Base-by-base conservation (phyloP, 2,888 invertebrate species). In the Trissoscelio sp. region DNA sequence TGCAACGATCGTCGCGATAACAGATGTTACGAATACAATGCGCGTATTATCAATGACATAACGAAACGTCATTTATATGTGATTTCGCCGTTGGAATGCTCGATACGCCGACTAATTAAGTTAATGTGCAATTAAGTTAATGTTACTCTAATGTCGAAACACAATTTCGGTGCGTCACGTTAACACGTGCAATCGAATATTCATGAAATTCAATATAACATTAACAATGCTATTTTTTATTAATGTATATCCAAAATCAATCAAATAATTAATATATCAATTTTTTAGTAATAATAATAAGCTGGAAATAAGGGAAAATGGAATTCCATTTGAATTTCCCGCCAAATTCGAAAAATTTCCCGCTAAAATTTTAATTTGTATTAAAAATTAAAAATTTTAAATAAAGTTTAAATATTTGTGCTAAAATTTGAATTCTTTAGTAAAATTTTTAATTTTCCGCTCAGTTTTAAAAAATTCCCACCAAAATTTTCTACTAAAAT, bases 111-210 rank as follows among this genome's bases (percentile, higher is more conserved):
- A 24, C 48, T 78, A 78, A 78, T 69, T 69, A 69, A 69, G 60
- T 70, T 78, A 78, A 78, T 70, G 64, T 64, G 57, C 70, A 70
- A 78, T 78, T 78, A 70, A 70, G 57, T 78, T 78, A 78, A 78
- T 70, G 78, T 78, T 78, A 46, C 57, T 64, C 14, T 55, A 64
- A 70, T 70, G 78, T 62, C 64, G n/a, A 39, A 57, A 78, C 70
- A 78, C 44, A 55, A 70, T 70, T 78, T 57, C 31, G 37, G 64
- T 16, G 37, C 48, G 57, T 64, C 58, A 60, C 22, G 58, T 58
- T 78, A 64, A 53, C 70, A 62, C 64, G 53, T 67, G 70, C 5
- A 16, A 57, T 77, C 69, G 20, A 51, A 55, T 62, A 69, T 69
- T 60, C 69, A 55, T 31, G 22, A 48, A 5, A 37, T 48, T 18